A percentile compares a stretch with the other conserved stretches of the same genome.
phyloP scores from a whole-genome alignment of 2,113 vertebrate genomes.

The Mus pahari region DNA sequence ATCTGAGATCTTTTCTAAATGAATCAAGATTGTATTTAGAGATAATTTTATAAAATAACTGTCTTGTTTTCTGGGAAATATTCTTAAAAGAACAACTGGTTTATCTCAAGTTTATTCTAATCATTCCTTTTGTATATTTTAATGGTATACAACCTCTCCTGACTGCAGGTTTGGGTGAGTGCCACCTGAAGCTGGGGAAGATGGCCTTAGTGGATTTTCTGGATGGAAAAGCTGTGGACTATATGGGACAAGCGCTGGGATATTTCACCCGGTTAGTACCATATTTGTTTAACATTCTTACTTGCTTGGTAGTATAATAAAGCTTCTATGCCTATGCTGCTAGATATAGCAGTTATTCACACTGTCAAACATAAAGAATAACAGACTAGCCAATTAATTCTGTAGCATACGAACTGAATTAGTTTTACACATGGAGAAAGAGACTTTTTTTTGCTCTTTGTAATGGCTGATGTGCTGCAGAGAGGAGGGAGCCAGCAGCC shows the following conservation, averaged over 20 bases:
- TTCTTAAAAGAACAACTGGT: slow-evolving; percentile 6
- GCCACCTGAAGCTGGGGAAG: slow-evolving; percentile 93
- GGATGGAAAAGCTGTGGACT: slow-evolving; percentile 93
- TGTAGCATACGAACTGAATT: neutral
- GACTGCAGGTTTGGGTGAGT: slow-evolving; percentile 94
- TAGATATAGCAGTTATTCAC: neutral
- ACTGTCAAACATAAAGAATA: neutral
- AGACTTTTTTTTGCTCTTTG: neutral
- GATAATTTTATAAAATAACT: slow-evolving; percentile 52
- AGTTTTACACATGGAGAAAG: neutral
- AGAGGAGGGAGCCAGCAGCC: neutral
- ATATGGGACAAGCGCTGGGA: slow-evolving; percentile 92
- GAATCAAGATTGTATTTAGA: slow-evolving; percentile 26
- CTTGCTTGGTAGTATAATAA: slow-evolving; percentile 44
- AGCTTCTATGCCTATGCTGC: slow-evolving; percentile 9
- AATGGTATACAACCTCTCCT: slow-evolving; percentile 11
- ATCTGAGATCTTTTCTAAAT: slow-evolving; percentile 38
- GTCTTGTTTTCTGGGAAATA: slow-evolving; percentile 26
- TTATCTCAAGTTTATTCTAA: slow-evolving; percentile 35
- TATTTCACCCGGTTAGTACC: slow-evolving; percentile 92
- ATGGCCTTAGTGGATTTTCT: slow-evolving; percentile 91
- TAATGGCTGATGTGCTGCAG: neutral
- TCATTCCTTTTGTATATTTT: slow-evolving; percentile 45
- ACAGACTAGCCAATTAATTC: neutral
- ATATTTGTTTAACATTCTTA: slow-evolving; percentile 17